phyloP scores from a whole-genome alignment of 2,113 vertebrate genomes.

The Psophia crepitans region DNA sequence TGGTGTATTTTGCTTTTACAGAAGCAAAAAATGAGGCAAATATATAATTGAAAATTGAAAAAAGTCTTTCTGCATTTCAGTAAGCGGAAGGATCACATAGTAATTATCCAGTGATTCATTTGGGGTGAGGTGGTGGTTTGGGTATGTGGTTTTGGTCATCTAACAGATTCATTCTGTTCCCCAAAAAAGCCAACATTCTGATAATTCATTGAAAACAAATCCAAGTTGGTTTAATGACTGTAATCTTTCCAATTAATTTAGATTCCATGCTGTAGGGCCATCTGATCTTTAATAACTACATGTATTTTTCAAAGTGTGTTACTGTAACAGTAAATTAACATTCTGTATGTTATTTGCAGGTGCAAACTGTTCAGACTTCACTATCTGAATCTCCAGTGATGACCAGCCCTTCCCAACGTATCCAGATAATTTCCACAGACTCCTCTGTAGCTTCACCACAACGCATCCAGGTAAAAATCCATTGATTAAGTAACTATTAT shows the following conservation, averaged over 20 bases:
- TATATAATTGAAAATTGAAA: not conserved
- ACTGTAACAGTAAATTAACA: not conserved
- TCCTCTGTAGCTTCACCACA: conserved; percentile 86
- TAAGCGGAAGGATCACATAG: not conserved
- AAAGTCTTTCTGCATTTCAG: not conserved
- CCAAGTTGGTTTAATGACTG: not conserved
- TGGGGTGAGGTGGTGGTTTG: not conserved
- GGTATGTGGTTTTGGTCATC: not conserved
- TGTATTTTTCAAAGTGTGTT: not conserved
- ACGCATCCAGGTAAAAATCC: conserved; percentile 86
- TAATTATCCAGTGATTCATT: not conserved
- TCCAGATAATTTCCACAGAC: conserved; percentile 93
- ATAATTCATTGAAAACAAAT: not conserved
- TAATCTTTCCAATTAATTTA: not conserved
- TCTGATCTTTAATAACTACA: not conserved
- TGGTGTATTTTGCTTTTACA: not conserved
- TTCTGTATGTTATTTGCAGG: conserved; percentile 52
- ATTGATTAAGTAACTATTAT: not conserved
- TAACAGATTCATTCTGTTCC: not conserved
- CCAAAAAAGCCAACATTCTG: not conserved
- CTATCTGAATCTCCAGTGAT: conserved; percentile 87
- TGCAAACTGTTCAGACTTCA: conserved; percentile 74
- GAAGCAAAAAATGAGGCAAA: not conserved
- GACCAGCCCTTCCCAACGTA: conserved; percentile 90
- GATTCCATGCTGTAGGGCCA: not conserved